Conservation (phyloP, 23 tunicate species). For the Halocynthia aurantium region DNA sequence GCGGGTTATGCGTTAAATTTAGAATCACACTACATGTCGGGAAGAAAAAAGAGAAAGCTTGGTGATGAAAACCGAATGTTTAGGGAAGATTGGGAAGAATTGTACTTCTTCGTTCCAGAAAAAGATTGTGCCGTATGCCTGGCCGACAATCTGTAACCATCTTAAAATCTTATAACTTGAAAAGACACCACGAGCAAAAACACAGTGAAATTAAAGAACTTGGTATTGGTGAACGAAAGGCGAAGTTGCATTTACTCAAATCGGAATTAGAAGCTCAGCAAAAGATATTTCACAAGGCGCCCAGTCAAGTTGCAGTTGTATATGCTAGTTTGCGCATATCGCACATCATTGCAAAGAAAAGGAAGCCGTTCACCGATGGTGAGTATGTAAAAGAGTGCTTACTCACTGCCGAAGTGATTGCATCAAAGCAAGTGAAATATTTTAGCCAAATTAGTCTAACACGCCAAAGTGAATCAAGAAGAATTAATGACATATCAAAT, state of each 20-base stretch:
- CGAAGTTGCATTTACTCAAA: background rate
- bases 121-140: conserved; percentile 4
- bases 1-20: too few species aligned
- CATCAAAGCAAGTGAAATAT: conserved; percentile 12
- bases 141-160: background rate
- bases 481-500: conserved; percentile 14
- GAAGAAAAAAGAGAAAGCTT: too few species aligned
- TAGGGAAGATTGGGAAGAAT: too few species aligned
- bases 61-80: too few species aligned
- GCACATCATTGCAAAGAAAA: too few species aligned
- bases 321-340: too few species aligned
- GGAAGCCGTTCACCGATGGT: conserved; percentile 14
- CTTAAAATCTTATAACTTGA: conserved; percentile 1
- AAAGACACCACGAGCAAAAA: conserved; percentile 7
- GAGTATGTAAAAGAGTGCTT: conserved; percentile 25
- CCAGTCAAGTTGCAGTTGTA: too few species aligned
- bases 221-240: too few species aligned
- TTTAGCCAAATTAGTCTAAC: conserved; percentile 25
- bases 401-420: conserved; percentile 19
- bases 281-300: too few species aligned
- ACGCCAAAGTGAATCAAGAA: conserved; percentile 11
- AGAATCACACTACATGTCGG: too few species aligned
- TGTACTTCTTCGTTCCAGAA: background rate
- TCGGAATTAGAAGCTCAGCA: background rate
- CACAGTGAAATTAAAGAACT: background rate